Base-by-base conservation (phyloP, 2,113 vertebrate genomes). In the Misgurnus mizolepis region DNA sequence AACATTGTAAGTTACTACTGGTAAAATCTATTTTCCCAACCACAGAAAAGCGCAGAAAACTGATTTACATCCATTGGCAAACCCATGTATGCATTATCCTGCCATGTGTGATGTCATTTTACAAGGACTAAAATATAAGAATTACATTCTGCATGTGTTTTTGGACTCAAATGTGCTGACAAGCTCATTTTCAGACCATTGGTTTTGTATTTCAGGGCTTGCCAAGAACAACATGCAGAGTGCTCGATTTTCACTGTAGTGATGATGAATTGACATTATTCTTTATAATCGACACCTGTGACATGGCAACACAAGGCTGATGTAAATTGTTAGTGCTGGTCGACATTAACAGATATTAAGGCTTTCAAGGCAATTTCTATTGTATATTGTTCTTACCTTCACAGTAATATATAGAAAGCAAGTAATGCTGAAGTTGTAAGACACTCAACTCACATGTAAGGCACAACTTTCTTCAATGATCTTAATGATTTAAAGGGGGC, bases 391-490 rank as follows among this genome's bases (percentile, higher is more conserved):
- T 67, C 53, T 74, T 75, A 18, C 49, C 41, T 49, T 53, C 34
- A 71, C 41, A 64, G 39, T 65, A 85, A 76, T 64, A 70, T 55
- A 78, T 58, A 43, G 62, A 18, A 71, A 39, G 39, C 50, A 40
- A 67, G 53, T 47, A 55, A 53, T 17, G 66, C 27, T 45, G 1
- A 55, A 62, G 73, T 43, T 78, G 65, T 60, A 14, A 27, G 47
- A 65, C 9, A 22, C 67, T 76, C 84, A 74, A 50, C 39, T 58
- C 67, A 85, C 56, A 82, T 82, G 80, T 69, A 64, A 39, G 58
- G 47, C 78, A 83, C 39, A 78, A 2, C 27, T 34, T 34, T 34
- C 1, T 34, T 34, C 27, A 34, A 34, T 34, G 27, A 34, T 34
- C 27, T 34, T 34, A 34, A 34, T 34, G 27, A 34, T 34, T 34